These are phyloP conservation scores for Pelochelys cantorii DNA, from an alignment of 2,797 vertebrate species.

Conservation along the genomic window DNA sequence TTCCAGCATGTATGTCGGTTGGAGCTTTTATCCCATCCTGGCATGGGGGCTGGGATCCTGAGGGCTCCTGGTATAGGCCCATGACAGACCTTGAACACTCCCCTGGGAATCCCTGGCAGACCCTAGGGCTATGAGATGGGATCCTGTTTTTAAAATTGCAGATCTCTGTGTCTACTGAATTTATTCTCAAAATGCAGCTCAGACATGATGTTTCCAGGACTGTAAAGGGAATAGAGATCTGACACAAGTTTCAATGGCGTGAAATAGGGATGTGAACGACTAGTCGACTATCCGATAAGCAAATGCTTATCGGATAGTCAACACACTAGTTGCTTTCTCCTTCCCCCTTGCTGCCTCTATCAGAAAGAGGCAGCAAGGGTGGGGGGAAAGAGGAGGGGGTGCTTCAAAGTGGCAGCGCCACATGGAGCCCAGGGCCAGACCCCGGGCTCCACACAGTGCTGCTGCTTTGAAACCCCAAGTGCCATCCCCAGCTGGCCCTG, in stretches of 20 bases:
- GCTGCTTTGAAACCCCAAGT: too few relatives aligned
- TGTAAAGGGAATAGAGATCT: not conserved
- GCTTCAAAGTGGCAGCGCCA: too few relatives aligned
- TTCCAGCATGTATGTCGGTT: rapidly evolving
- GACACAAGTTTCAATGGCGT: rapidly evolving
- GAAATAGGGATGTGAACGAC: too few relatives aligned
- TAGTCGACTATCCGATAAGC: too few relatives aligned
- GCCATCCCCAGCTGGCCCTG: too few relatives aligned
- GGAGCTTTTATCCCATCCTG: not conserved
- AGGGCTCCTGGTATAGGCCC: not conserved
- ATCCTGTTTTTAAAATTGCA: not conserved
- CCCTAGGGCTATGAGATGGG: not conserved
- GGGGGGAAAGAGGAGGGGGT: too few relatives aligned
- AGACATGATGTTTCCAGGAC: not conserved
- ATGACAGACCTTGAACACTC: not conserved
- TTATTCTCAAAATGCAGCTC: not conserved
- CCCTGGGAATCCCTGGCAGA: not conserved
- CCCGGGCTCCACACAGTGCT: too few relatives aligned
- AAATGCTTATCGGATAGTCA: too few relatives aligned
- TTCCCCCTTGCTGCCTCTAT: too few relatives aligned
- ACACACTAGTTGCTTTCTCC: too few relatives aligned
- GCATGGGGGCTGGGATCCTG: not conserved
- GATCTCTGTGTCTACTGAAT: not conserved
- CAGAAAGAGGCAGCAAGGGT: too few relatives aligned
- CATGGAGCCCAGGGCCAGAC: too few relatives aligned